Base-by-base conservation (phyloP, 2,113 vertebrate genomes). In the Otus sunia region DNA sequence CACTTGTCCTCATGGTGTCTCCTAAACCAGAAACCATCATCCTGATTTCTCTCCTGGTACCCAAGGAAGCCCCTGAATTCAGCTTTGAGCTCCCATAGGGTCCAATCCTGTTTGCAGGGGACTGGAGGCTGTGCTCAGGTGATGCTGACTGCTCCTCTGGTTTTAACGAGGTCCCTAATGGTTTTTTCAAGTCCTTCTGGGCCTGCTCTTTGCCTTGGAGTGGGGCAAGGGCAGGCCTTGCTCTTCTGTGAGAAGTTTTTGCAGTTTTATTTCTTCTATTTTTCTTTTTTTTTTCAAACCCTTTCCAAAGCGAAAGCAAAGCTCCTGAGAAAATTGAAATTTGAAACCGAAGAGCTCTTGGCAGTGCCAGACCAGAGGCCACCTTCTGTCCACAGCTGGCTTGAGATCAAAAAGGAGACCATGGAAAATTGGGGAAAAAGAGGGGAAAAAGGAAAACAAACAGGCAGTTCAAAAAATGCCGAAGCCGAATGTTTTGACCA, bases 391-490 rank as follows among this genome's bases (percentile, higher is more conserved):
- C 26, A 6, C 1, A 2, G 8, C 22, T 88, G 60, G 15, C 62
- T 34, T 34, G 67, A 47, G 34, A 8, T 52, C 36, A 18, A 37
- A 9, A 7, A n/a, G 58, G 12, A 76, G 25, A 79, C 2, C 2
- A 1, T 18, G 29, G 6, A 76, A 92, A 94, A 88, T 0, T 12
- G 11, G 6, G 29, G 15, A 6, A 2, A 1, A 9, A 39, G 50
- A 0, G 4, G 11, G 4, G 2, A 7, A 69, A 78, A 41, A 12
- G 4, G 6, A 66, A 71, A 92, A 49, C 6, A 50, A 76, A 12
- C 4, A 12, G 6, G 4, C 5, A 66, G n/a, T 23, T 39, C 3
- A 30, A n/a, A 73, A 67, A 60, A 26, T 0, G 3, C 10, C 0
- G 0, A 16, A 23, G 7, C 45, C 13, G 32, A 69, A 62, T 1